Evolutionary conservation across 2,797 vertebrate genomes (phyloP).

Genomic region (Octomys mimax): DNA sequence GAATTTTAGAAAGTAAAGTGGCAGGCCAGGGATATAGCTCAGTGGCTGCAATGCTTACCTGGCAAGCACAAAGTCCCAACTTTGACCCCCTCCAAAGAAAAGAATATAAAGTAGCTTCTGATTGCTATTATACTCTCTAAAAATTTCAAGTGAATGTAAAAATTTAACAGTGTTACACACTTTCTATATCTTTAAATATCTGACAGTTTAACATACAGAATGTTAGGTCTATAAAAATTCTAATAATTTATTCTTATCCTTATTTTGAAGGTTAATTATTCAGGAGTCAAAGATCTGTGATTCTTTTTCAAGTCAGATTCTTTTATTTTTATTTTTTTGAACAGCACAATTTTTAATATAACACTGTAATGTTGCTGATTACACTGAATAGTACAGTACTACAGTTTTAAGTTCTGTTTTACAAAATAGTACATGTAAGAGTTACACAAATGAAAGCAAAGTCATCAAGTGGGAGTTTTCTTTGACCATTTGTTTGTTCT

Average conservation of each 20-base stretch:
- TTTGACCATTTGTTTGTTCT: too few species aligned
- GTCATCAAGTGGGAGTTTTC: too few species aligned
- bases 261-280: slow-evolving; percentile 51
- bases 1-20: background rate
- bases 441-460: background rate
- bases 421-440: background rate
- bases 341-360: too few species aligned
- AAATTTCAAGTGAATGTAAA: background rate
- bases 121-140: background rate
- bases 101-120: background rate
- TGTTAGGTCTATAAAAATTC: slow-evolving; percentile 14
- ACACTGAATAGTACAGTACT: too few species aligned
- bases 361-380: too few species aligned
- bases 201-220: slow-evolving; percentile 26
- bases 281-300: background rate
- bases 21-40: too few species aligned
- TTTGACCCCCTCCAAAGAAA: too few species aligned
- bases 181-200: slow-evolving; percentile 9
- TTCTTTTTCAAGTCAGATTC: slow-evolving; percentile 25
- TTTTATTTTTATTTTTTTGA: too few species aligned
- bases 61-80: too few species aligned
- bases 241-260: background rate
- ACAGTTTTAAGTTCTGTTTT: background rate
- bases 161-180: slow-evolving; percentile 5
- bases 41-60: too few species aligned